Conservation (phyloP, 2,888 invertebrate genomes). For the Aspidiotus destructor region DNA sequence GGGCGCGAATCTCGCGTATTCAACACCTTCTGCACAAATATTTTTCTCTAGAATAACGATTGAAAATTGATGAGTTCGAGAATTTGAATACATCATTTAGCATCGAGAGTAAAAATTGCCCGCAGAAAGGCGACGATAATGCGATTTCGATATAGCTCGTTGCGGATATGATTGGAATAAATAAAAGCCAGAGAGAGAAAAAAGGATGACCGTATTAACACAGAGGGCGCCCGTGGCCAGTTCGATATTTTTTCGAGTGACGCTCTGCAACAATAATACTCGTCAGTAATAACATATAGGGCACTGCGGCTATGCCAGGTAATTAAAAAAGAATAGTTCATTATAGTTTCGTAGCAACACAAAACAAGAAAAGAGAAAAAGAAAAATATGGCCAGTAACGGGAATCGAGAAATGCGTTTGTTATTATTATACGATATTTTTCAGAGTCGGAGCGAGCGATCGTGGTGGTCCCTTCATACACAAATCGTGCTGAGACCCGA, state of each 20-base stretch:
- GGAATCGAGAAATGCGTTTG: constrained; percentile 27
- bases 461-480: constrained; percentile 20
- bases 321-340: constrained; percentile 30
- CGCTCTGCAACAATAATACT: not conserved
- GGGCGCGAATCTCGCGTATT: too few species aligned
- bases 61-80: too few species aligned
- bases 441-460: constrained; percentile 8
- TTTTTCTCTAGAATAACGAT: too few species aligned
- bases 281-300: constrained; percentile 24
- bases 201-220: not conserved
- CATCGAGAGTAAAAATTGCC: not conserved
- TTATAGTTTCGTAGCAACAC: constrained; percentile 5
- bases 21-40: too few species aligned
- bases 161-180: constrained; percentile 1
- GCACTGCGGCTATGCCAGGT: constrained; percentile 29
- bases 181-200: not conserved
- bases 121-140: not conserved
- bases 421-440: constrained; percentile 20
- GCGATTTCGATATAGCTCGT: not conserved
- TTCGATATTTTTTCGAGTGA: constrained; percentile 13
- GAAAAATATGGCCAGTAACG: constrained; percentile 27
- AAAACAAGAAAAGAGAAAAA: constrained; percentile 7
- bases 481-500: constrained; percentile 29
- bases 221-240: constrained; percentile 24
- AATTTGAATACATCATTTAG: too few species aligned